Percentiles rank a stretch among this genome's conserved stretches.
These are phyloP conservation scores for Campoplex nolae DNA, from an alignment of 2,888 invertebrate genomes.

Conservation along the genomic window DNA sequence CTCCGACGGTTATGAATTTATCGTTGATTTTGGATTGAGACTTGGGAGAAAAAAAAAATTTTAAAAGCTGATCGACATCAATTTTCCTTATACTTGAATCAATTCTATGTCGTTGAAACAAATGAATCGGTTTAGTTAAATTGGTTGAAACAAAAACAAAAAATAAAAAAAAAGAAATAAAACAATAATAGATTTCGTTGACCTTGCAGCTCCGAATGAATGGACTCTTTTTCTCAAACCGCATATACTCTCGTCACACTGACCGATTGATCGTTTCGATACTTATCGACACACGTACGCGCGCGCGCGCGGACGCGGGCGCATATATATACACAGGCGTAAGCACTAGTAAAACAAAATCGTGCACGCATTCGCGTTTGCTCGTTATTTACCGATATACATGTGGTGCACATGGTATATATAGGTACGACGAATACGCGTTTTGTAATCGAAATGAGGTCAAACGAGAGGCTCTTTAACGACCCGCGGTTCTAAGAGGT, in stretches of 20 bases:
- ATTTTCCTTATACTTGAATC: not conserved
- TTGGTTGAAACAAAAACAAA: not conserved
- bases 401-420: not conserved
- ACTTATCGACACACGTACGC: not conserved
- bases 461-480: constrained; percentile 55
- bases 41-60: not conserved
- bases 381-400: constrained; percentile 2
- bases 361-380: constrained; percentile 16
- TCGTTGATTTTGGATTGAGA: not conserved
- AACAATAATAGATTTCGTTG: not conserved
- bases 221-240: not conserved
- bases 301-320: too few species aligned
- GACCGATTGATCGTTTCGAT: not conserved
- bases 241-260: not conserved
- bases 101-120: not conserved
- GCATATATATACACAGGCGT: not conserved
- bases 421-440: not conserved
- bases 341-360: not conserved
- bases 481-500: constrained; percentile 33
- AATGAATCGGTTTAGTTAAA: not conserved
- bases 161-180: not conserved
- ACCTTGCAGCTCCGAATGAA: not conserved
- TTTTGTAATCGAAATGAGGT: constrained; percentile 65
- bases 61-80: not conserved
- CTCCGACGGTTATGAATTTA: not conserved